Base-by-base conservation (phyloP, 2,888 invertebrate genomes). In the Tetanocera ferruginea region DNA sequence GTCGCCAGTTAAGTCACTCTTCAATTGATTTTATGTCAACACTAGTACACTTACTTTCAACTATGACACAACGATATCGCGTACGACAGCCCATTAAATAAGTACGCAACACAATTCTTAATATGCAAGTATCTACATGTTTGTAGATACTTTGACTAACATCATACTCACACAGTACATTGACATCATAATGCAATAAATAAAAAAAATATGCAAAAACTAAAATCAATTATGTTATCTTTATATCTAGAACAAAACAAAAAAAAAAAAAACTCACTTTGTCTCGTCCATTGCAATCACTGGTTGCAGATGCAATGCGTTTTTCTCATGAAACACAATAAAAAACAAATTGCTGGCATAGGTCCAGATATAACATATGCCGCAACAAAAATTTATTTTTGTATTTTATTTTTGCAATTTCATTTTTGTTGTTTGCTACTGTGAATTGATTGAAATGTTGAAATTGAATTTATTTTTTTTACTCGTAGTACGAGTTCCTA, bases 281-380 rank as follows among this genome's bases (percentile, higher is more conserved):
- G 66, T 19, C 5, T 34, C 67, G 67, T 67, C 66, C 75, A 75
- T 75, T 19, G 52, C 37, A 34, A 67, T 43, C 43, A 43, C 43
- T 55, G 75, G 37, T 37, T 75, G 75, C 67, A 37, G 52, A 66
- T 75, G 37, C n/a, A 75, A 67, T 75, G 62, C 25, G 43, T 62
- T 43, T 60, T 57, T 72, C 55, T 31, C 23, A 17, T 67, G 23
- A 34, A n/a, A 6, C 43, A 73, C 8, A 75, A 66, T 66, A 31
- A 51, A 64, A 72, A 19, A 19, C 34, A 66, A 25, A 14, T 60
- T 64, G 51, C 19, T 74, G 74, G 67, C 75, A 52, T 23, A 5
- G 14, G 75, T n/a, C 75, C 75, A 75, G 49, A 31, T 52, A 66
- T 37, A 43, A 37, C 28, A 75, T 52, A 52, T 67, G 67, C 55